These are phyloP conservation scores for Penelope pileata DNA, from an alignment of 2,113 vertebrate species.

Conservation along the genomic window DNA sequence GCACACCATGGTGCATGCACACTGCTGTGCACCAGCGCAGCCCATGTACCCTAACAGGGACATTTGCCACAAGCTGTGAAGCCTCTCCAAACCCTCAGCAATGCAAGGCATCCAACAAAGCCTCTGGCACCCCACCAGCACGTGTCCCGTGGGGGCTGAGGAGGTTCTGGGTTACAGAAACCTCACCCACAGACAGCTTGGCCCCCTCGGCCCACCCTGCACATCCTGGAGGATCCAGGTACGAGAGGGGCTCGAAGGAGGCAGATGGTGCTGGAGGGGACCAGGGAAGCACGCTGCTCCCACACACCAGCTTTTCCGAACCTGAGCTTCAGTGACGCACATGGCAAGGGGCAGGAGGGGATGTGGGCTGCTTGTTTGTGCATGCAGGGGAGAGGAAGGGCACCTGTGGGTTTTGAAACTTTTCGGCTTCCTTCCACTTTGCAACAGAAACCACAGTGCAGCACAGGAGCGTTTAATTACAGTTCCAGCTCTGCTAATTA, in stretches of 20 bases:
- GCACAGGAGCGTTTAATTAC: conserved; percentile 75
- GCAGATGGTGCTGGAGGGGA: accelerated
- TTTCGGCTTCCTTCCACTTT: conserved; percentile 55
- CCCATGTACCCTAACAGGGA: not conserved
- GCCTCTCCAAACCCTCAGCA: not conserved
- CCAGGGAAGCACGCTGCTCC: not conserved
- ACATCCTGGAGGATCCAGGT: not conserved
- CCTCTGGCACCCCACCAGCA: not conserved
- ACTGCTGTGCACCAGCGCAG: not conserved
- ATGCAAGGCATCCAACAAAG: not conserved
- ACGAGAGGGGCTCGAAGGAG: not conserved
- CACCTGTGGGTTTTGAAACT: conserved; percentile 14
- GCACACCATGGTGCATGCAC: accelerated
- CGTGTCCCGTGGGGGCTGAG: not conserved
- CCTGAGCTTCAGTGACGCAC: too few relatives aligned
- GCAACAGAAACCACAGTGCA: conserved; percentile 59
- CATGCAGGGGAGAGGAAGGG: not conserved
- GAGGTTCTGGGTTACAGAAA: not conserved
- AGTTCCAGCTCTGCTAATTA: conserved; percentile 77
- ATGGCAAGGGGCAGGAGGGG: not conserved
- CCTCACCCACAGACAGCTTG: not conserved
- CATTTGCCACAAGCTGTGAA: not conserved
- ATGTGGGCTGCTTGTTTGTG: not conserved
- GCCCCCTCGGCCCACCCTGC: not conserved
- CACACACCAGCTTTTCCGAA: not conserved